Evolutionary conservation across 2,113 vertebrate species (phyloP).

Genomic region (Caranx melampygus): DNA sequence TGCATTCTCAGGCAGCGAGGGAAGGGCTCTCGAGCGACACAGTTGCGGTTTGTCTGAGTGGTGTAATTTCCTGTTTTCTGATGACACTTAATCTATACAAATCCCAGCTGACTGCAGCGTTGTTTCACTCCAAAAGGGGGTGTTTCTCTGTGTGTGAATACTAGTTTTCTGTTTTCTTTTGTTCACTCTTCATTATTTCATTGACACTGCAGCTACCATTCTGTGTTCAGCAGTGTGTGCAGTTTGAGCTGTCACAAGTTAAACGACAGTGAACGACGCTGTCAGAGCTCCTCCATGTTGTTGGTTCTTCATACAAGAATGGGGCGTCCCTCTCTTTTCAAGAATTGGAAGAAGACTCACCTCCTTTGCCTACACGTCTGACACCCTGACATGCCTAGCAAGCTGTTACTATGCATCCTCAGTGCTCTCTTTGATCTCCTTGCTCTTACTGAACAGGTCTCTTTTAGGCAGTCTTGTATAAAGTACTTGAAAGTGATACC

Average conservation of each 20-base stretch:
- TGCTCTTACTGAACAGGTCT: too few species aligned
- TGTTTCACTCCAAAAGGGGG: slow-evolving; percentile 29
- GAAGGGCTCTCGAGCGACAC: slow-evolving; percentile 35
- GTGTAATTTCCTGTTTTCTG: slow-evolving; percentile 69
- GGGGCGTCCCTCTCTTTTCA: too few species aligned
- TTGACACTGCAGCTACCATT: not conserved
- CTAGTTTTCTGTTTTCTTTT: not conserved
- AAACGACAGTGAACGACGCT: not conserved
- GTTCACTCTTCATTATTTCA: not conserved
- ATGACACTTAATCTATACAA: slow-evolving; percentile 43
- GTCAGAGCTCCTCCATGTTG: not conserved
- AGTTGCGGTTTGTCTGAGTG: slow-evolving; percentile 52
- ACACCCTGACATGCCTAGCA: too few species aligned
- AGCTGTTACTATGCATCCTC: too few species aligned
- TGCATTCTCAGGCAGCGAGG: slow-evolving; percentile 12
- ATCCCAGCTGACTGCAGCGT: slow-evolving; percentile 55
- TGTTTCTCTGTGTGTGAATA: not conserved
- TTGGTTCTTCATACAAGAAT: too few species aligned
- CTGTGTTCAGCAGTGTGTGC: not conserved
- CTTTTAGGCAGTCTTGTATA: too few species aligned
- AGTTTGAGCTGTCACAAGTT: not conserved
- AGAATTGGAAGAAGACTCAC: too few species aligned
- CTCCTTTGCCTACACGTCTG: too few species aligned
- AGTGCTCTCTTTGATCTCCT: too few species aligned
- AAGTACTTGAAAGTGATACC: too few species aligned